phyloP scores from a whole-genome alignment of 2,888 invertebrate species.

The Bursaphelenchus okinawaensis region DNA sequence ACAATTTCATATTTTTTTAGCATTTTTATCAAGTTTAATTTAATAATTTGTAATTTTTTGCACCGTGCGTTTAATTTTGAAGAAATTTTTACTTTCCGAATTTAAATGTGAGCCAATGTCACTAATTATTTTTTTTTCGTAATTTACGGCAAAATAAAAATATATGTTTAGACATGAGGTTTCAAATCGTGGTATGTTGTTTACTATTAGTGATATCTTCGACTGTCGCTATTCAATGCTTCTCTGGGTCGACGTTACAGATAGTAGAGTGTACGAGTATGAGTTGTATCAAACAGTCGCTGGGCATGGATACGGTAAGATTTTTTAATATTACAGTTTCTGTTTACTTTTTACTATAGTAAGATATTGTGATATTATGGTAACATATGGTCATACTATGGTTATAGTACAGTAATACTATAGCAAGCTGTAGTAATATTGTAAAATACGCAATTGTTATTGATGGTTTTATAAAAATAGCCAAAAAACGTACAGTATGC shows the following conservation, averaged over 20 bases:
- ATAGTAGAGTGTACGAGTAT: slow-evolving; percentile 52
- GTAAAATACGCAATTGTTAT: no score
- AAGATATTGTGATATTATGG: slow-evolving; percentile 51
- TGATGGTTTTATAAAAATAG: no score
- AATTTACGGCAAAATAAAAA: not conserved
- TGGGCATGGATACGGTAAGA: slow-evolving; percentile 53
- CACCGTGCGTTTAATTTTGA: no score
- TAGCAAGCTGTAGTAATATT: no score
- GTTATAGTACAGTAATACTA: not conserved
- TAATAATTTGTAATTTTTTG: no score
- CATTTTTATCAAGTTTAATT: no score
- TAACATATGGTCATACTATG: slow-evolving; percentile 12
- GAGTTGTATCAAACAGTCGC: slow-evolving; percentile 54
- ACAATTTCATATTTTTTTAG: no score
- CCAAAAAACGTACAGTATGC: no score
- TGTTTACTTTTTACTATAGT: slow-evolving; percentile 36
- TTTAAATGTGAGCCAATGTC: no score
- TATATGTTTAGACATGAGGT: not conserved
- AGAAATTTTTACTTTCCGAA: no score
- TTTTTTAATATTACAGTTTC: not conserved
- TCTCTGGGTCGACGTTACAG: slow-evolving; percentile 51
- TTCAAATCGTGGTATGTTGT: not conserved
- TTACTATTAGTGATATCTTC: not conserved
- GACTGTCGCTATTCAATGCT: slow-evolving; percentile 44
- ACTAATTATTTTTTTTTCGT: slow-evolving; percentile 6